Evolutionary conservation across 2,113 vertebrate genomes (phyloP).

Genomic region (Petaurus breviceps): DNA sequence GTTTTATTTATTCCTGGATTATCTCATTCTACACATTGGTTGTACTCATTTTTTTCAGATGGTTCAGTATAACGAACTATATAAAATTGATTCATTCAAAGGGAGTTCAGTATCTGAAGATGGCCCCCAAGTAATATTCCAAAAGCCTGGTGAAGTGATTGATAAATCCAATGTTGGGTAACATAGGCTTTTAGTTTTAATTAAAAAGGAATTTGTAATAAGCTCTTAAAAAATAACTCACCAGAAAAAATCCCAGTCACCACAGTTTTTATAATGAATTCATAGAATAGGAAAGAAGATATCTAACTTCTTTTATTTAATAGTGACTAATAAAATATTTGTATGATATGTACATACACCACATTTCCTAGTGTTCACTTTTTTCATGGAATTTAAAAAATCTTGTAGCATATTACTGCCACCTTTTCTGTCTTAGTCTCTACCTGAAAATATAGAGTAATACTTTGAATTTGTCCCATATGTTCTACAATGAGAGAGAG

Average conservation of each 20-base stretch:
- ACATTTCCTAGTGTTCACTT: neutral
- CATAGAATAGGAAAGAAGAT: conserved; percentile 2
- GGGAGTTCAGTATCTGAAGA: neutral
- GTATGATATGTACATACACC: neutral
- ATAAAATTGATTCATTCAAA: neutral
- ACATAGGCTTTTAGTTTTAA: neutral
- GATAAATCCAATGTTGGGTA: neutral
- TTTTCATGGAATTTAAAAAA: conserved; percentile 10
- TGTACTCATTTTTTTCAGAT: neutral
- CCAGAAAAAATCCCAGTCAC: neutral
- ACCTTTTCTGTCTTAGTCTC: neutral
- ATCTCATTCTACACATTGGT: neutral
- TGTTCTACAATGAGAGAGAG: conserved; percentile 12
- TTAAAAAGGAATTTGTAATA: neutral
- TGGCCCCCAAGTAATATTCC: neutral
- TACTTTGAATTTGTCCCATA: conserved; percentile 23
- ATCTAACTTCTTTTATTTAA: conserved; percentile 20
- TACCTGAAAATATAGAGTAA: neutral
- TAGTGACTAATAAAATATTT: neutral
- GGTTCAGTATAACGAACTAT: neutral
- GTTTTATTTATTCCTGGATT: neutral
- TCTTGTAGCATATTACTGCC: neutral
- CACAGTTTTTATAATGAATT: neutral
- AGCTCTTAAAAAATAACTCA: conserved; percentile 8
- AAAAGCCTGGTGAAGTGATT: neutral